These are phyloP conservation scores for Petrocephalus sullivani DNA, from an alignment of 2,797 vertebrate species.

Conservation along the genomic window DNA sequence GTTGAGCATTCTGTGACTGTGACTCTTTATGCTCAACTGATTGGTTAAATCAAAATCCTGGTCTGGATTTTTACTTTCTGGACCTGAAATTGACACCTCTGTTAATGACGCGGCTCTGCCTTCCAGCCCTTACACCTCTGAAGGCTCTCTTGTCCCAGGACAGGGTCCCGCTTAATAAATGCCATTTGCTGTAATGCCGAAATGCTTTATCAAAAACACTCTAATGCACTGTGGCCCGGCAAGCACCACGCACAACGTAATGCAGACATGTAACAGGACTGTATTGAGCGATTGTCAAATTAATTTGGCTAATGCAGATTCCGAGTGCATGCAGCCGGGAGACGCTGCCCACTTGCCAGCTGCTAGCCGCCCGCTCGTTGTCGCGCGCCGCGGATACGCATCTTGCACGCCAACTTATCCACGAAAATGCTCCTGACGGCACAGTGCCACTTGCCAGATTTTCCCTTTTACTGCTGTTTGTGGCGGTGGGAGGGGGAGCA, in stretches of 20 bases:
- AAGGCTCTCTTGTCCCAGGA: conserved; percentile 10
- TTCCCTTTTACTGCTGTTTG: neutral
- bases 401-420: conserved; percentile 37
- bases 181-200: conserved; percentile 51
- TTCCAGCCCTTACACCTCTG: neutral
- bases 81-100: too few relatives aligned
- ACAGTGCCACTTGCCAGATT: conserved; percentile 31
- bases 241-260: conserved; percentile 40
- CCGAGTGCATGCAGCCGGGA: conserved; percentile 45
- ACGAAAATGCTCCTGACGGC: conserved; percentile 47
- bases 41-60: too few relatives aligned
- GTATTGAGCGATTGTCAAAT: conserved; percentile 49
- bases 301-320: conserved; percentile 48
- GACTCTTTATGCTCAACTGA: too few relatives aligned
- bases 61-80: too few relatives aligned
- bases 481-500: neutral
- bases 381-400: conserved; percentile 40
- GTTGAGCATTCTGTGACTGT: too few relatives aligned
- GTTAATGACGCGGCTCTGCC: neutral
- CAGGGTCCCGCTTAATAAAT: conserved; percentile 37
- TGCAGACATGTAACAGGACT: conserved; percentile 41
- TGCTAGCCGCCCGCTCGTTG: conserved; percentile 43
- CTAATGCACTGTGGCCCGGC: conserved; percentile 37
- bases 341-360: conserved; percentile 46
- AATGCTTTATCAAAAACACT: conserved; percentile 49